phyloP scores from a whole-genome alignment of 2,888 invertebrate genomes.

The Calephelis perditalis region DNA sequence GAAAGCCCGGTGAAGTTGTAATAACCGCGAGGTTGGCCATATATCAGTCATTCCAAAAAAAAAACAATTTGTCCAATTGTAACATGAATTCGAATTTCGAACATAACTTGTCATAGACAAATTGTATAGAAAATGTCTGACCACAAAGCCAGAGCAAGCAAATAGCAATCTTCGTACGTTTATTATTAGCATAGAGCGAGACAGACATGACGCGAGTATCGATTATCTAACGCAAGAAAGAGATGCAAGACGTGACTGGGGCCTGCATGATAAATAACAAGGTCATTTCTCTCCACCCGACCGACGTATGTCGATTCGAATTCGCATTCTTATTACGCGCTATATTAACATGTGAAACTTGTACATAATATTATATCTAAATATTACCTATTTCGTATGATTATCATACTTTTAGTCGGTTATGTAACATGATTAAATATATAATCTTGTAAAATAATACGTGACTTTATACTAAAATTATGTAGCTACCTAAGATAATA shows the following conservation, averaged over 20 bases:
- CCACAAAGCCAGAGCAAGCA: conserved; percentile 25
- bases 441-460: conserved; percentile 2
- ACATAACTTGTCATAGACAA: conserved; percentile 4
- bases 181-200: conserved; percentile 64
- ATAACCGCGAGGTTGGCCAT: too few species aligned
- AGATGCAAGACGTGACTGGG: conserved; percentile 39
- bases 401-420: background rate
- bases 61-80: too few species aligned
- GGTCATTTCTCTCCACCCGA: conserved; percentile 54
- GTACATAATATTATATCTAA: background rate
- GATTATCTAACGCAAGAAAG: conserved; percentile 47
- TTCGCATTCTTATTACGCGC: conserved; percentile 21
- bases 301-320: conserved; percentile 30
- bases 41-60: too few species aligned
- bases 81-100: background rate
- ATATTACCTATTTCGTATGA: conserved; percentile 3
- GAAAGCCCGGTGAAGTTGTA: too few species aligned
- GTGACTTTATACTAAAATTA: conserved; percentile 11
- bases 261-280: conserved; percentile 61
- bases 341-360: conserved; percentile 10
- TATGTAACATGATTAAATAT: background rate
- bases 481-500: too few species aligned
- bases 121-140: background rate
- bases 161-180: conserved; percentile 36
- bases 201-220: conserved; percentile 42